phyloP scores from a whole-genome alignment of 2,113 vertebrate species.

The Ifrita kowaldi region DNA sequence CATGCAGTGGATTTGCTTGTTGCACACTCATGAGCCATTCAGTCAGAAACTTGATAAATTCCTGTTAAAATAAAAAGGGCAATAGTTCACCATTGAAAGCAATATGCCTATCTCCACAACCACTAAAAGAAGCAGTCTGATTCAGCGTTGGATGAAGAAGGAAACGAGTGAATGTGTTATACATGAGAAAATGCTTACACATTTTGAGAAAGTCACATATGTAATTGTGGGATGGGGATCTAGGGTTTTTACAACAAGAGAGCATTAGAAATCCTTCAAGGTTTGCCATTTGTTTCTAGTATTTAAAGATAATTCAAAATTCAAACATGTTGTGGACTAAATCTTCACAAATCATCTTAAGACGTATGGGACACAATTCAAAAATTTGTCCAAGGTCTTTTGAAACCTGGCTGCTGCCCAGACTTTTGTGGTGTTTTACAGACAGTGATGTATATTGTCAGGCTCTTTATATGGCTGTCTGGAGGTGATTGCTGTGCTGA shows the following conservation, averaged over 20 bases:
- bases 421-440: background rate
- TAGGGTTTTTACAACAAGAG: background rate
- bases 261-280: background rate
- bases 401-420: background rate
- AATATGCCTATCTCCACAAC: background rate
- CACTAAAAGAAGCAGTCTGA: background rate
- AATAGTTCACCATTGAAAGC: background rate
- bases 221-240: background rate
- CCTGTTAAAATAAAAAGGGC: background rate
- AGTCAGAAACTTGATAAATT: background rate
- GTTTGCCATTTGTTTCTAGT: background rate
- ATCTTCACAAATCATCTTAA: background rate
- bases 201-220: background rate
- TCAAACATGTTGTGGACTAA: background rate
- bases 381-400: slow-evolving; percentile 17
- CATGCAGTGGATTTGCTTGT: background rate
- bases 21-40: background rate
- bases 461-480: background rate
- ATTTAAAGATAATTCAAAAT: background rate
- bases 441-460: background rate
- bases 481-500: background rate
- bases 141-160: background rate
- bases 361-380: background rate
- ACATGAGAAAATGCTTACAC: background rate
- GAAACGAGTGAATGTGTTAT: background rate